Evolutionary conservation across 1,140 invertebrate genomes (phyloP).

Genomic region (Drosophila busckii): DNA sequence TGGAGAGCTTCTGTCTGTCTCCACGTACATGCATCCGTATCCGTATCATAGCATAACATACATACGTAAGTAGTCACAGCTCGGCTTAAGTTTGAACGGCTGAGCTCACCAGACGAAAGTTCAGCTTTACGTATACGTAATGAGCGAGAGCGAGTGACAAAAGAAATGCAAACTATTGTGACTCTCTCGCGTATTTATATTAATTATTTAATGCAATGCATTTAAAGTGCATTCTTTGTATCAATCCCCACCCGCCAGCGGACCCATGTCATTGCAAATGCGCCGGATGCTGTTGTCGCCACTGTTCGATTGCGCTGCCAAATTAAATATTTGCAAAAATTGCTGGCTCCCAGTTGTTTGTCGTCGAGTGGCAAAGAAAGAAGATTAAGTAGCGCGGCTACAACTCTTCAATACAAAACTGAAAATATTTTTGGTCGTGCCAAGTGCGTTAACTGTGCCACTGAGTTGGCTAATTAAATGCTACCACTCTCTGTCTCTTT

Average conservation of each 20-base stretch:
- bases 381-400: too few species aligned
- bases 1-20: too few species aligned
- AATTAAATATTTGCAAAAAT: conserved; percentile 36
- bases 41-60: too few species aligned
- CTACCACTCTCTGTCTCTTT: too few species aligned
- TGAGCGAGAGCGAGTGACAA: neutral
- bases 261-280: neutral
- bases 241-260: too few species aligned
- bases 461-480: too few species aligned
- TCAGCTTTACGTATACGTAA: conserved; percentile 1
- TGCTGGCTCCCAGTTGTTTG: neutral
- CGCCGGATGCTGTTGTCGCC: conserved; percentile 10
- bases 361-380: neutral
- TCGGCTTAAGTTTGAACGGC: conserved; percentile 10
- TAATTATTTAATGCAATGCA: conserved; percentile 30
- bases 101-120: too few species aligned
- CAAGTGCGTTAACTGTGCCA: too few species aligned
- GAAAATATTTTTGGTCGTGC: too few species aligned
- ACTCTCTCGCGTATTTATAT: conserved; percentile 16
- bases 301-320: conserved; percentile 3
- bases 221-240: too few species aligned
- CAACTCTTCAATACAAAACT: too few species aligned
- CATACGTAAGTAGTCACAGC: neutral
- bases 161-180: neutral
- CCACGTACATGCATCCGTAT: conserved; percentile 1